Evolutionary conservation across 2,797 vertebrate species (phyloP).

Genomic region (Spondyliosoma cantharus): DNA sequence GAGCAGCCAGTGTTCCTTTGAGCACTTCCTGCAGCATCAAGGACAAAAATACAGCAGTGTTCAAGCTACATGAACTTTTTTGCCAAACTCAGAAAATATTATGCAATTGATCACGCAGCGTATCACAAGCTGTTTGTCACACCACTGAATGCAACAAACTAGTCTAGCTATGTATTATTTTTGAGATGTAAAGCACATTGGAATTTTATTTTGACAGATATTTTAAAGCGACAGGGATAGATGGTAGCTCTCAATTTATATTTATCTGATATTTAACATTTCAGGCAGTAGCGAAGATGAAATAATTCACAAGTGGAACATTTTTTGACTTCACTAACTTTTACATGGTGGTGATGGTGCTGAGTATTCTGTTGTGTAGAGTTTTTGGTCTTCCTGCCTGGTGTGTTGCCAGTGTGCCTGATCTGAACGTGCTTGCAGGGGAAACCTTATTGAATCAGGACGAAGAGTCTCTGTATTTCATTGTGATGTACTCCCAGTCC

Average conservation of each 20-base stretch:
- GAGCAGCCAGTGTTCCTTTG: slow-evolving; percentile 94
- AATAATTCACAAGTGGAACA: slow-evolving; percentile 16
- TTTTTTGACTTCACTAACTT: slow-evolving; percentile 49
- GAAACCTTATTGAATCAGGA: slow-evolving; percentile 37
- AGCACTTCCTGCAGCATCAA: slow-evolving; percentile 59
- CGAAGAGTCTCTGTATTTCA: slow-evolving; percentile 41
- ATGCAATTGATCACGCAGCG: slow-evolving; percentile 67
- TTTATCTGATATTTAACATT: slow-evolving; percentile 72
- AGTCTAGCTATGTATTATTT: slow-evolving; percentile 57
- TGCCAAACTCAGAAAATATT: slow-evolving; percentile 69
- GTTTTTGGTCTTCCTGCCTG: slow-evolving; percentile 49
- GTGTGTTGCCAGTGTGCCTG: slow-evolving; percentile 61
- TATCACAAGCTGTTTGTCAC: slow-evolving; percentile 52
- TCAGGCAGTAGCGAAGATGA: slow-evolving; percentile 44
- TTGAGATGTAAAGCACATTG: slow-evolving; percentile 45
- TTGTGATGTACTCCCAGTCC: slow-evolving; percentile 40
- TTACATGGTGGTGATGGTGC: slow-evolving; percentile 15
- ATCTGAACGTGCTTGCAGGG: slow-evolving; percentile 40
- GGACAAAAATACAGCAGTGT: slow-evolving; percentile 44
- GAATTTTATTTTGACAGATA: slow-evolving; percentile 40
- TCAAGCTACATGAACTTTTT: slow-evolving; percentile 56
- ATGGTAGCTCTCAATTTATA: slow-evolving; percentile 49
- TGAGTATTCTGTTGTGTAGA: background rate
- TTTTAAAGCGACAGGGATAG: slow-evolving; percentile 59
- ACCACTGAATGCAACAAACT: slow-evolving; percentile 46